Conservation (phyloP, 2,797 vertebrate genomes). For the Acipenser oxyrinchus region DNA sequence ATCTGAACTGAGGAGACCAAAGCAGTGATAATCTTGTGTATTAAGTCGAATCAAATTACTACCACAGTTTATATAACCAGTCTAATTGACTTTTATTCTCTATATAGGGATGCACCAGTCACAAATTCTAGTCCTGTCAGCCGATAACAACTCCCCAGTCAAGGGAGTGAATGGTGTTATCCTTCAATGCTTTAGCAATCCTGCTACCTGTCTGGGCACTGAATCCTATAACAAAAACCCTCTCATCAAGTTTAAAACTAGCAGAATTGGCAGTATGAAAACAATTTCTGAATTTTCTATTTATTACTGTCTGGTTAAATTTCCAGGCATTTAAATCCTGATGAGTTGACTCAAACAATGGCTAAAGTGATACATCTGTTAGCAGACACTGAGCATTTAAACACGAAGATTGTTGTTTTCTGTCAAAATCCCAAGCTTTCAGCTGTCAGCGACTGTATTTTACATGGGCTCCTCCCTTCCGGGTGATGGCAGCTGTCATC, state of each 20-base stretch:
- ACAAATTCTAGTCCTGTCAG: too few species aligned
- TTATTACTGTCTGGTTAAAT: constrained; percentile 11
- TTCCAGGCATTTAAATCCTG: constrained; percentile 30
- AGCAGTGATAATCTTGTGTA: too few species aligned
- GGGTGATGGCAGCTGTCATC: constrained; percentile 62
- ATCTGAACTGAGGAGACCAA: too few species aligned
- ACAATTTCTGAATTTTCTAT: not conserved
- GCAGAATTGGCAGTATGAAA: not conserved
- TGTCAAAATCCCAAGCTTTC: constrained; percentile 23
- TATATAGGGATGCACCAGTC: too few species aligned
- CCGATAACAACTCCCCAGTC: too few species aligned
- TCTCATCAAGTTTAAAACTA: not conserved
- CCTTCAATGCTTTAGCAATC: not conserved
- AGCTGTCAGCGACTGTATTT: constrained; percentile 60
- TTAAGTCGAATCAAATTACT: too few species aligned
- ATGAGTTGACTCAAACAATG: constrained; percentile 29
- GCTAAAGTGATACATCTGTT: constrained; percentile 26
- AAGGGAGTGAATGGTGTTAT: too few species aligned
- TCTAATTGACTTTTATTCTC: too few species aligned
- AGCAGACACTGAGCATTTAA: constrained; percentile 32
- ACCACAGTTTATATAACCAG: too few species aligned
- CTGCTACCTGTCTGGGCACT: constrained; percentile 1
- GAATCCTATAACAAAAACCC: not conserved
- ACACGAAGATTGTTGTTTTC: constrained; percentile 29
- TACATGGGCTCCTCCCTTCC: constrained; percentile 50